Evolutionary conservation across 2,888 invertebrate species (phyloP).

Genomic region (Baccha elongata): DNA sequence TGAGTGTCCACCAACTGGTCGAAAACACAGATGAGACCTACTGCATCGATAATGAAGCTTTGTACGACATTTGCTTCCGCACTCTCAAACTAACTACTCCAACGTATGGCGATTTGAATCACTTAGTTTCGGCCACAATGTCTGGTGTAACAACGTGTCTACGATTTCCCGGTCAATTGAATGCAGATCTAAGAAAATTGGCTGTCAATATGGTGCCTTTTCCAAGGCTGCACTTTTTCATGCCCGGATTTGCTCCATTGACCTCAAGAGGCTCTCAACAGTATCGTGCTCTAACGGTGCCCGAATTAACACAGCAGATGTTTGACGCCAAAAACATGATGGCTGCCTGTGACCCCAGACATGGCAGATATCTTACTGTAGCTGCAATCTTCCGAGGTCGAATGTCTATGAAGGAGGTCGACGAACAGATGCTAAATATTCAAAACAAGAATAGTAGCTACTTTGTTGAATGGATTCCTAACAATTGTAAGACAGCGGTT

Average conservation of each 20-base stretch:
- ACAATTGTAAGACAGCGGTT: conserved; percentile 96
- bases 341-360: conserved; percentile 96
- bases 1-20: conserved; percentile 93
- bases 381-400: conserved; percentile 95
- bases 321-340: conserved; percentile 99
- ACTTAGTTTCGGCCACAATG: conserved; percentile 94
- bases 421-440: conserved; percentile 97
- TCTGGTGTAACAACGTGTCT: conserved; percentile 94
- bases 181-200: conserved; percentile 95
- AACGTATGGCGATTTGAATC: conserved; percentile 96
- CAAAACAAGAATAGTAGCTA: conserved; percentile 97
- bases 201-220: conserved; percentile 99
- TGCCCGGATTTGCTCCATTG: conserved; percentile 97
- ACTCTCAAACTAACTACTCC: conserved; percentile 94
- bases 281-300: conserved; percentile 94
- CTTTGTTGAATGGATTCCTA: conserved; percentile 96
- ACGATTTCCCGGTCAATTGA: conserved; percentile 96
- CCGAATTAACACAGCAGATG: conserved; percentile 95
- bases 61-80: conserved; percentile 96
- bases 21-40: conserved; percentile 96
- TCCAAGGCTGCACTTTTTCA: conserved; percentile 97
- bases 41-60: conserved; percentile 96
- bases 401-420: conserved; percentile 96
- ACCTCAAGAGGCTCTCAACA: conserved; percentile 95
- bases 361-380: conserved; percentile 95